These are phyloP conservation scores for Dicyrtomina minuta DNA, from an alignment of 2,888 invertebrate species.

Conservation along the genomic window DNA sequence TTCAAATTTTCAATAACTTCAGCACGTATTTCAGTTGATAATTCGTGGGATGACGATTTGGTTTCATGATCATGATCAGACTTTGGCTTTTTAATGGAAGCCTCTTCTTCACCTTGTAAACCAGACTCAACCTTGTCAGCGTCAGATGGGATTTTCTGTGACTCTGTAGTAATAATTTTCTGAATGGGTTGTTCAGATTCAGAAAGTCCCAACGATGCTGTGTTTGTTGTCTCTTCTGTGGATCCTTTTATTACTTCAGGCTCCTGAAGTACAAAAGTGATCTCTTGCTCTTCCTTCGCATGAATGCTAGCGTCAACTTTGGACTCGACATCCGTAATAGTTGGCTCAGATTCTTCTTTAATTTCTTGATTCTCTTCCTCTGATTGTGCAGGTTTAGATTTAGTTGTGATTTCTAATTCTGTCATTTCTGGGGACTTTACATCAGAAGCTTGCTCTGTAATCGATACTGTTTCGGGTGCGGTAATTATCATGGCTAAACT, in stretches of 20 bases:
- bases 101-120: slow-evolving; percentile 4
- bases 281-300: slow-evolving; percentile 14
- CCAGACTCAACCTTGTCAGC: slow-evolving; percentile 1
- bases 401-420: neutral
- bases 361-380: too few species aligned
- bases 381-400: neutral
- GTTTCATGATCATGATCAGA: too few species aligned
- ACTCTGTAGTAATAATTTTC: too few species aligned
- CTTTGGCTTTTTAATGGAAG: too few species aligned
- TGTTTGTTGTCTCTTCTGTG: neutral
- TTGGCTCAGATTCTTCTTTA: neutral
- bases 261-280: slow-evolving; percentile 27
- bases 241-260: slow-evolving; percentile 28
- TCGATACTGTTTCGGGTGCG: neutral
- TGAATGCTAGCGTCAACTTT: neutral
- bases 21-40: too few species aligned
- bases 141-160: slow-evolving; percentile 12
- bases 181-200: slow-evolving; percentile 5
- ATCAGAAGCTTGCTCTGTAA: neutral
- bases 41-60: too few species aligned
- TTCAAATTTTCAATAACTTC: too few species aligned
- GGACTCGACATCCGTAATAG: neutral
- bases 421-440: slow-evolving; percentile 5
- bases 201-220: slow-evolving; percentile 1
- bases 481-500: too few species aligned